phyloP scores from a whole-genome alignment of 2,113 vertebrate species.

The Herpailurus yagouaroundi region DNA sequence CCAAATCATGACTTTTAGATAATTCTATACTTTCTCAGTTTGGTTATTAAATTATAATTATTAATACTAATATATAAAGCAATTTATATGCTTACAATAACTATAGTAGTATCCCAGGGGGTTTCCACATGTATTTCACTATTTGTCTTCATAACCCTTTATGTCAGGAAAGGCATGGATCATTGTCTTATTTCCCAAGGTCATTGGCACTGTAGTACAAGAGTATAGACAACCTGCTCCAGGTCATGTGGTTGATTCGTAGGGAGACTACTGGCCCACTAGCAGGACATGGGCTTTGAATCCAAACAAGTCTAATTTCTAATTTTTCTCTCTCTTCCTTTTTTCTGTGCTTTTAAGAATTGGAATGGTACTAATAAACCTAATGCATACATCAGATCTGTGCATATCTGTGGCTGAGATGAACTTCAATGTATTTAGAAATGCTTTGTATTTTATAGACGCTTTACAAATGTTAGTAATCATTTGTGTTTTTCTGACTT shows the following conservation, averaged over 20 bases:
- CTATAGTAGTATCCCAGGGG: background rate
- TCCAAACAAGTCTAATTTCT: background rate
- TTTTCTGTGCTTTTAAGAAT: background rate
- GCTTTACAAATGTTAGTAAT: background rate
- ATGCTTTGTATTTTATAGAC: background rate
- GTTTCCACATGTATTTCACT: background rate
- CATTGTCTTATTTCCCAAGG: background rate
- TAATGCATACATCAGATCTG: background rate
- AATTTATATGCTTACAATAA: background rate
- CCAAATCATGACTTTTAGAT: background rate
- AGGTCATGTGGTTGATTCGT: background rate
- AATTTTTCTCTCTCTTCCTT: background rate
- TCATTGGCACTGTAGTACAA: background rate
- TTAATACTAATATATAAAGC: background rate
- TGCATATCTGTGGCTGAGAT: background rate
- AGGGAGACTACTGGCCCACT: background rate
- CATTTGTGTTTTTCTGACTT: background rate
- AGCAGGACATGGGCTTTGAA: background rate
- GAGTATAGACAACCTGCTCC: background rate
- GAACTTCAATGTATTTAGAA: background rate
- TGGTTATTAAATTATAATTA: constrained; percentile 1
- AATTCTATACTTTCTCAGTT: constrained; percentile 12
- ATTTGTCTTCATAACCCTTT: background rate
- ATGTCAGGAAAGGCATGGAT: background rate
- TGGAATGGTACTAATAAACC: background rate